Conservation (phyloP, 2,888 invertebrate species). For the Eupithecia exiguata region DNA sequence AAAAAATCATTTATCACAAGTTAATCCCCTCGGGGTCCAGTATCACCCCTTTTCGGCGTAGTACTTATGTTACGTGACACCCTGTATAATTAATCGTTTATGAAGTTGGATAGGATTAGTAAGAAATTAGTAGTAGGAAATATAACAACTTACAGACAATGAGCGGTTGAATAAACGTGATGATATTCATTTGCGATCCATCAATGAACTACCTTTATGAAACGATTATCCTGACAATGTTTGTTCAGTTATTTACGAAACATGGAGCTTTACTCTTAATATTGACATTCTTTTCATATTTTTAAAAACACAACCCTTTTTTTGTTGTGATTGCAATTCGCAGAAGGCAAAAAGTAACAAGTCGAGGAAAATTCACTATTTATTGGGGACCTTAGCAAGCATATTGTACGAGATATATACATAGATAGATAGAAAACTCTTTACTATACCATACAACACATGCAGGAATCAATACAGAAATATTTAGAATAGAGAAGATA, state of each 20-base stretch:
- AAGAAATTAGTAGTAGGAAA: slow-evolving; percentile 11
- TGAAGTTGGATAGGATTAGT: not conserved
- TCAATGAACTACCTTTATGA: not conserved
- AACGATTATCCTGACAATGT: slow-evolving; percentile 1
- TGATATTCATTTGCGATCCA: slow-evolving; percentile 23
- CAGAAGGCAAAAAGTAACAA: not conserved
- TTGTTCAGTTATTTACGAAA: slow-evolving; percentile 29
- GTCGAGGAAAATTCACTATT: not conserved
- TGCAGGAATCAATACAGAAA: too few relatives aligned
- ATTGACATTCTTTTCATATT: slow-evolving; percentile 23
- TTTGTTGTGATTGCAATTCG: not conserved
- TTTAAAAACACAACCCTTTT: slow-evolving; percentile 15
- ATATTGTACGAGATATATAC: not conserved
- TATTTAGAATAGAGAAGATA: too few relatives aligned
- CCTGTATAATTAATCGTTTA: not conserved
- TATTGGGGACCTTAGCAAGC: not conserved
- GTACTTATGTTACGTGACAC: too few relatives aligned
- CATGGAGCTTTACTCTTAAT: slow-evolving; percentile 10
- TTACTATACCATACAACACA: too few relatives aligned
- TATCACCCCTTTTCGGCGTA: too few relatives aligned
- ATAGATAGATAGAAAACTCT: too few relatives aligned
- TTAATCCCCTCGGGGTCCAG: too few relatives aligned
- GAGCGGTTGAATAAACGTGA: slow-evolving; percentile 5
- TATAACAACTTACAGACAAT: slow-evolving; percentile 22
- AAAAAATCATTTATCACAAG: too few relatives aligned